Conservation (phyloP, 2,888 invertebrate species). For the Baccha elongata region DNA sequence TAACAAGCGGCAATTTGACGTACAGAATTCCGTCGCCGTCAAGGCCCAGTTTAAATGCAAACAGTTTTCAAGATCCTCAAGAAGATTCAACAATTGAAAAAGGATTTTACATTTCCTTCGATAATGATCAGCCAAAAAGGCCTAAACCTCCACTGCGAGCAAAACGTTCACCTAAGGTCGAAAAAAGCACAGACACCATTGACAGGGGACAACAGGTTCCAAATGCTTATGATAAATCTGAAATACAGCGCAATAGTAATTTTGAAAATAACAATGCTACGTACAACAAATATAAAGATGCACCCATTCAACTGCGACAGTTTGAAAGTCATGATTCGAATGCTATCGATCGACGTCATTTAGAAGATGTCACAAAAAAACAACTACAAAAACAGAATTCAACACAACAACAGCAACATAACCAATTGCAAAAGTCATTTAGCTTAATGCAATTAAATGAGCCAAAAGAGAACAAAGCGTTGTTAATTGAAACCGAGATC, state of each 20-base stretch:
- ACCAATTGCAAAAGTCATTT: conserved; percentile 77
- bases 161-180: conserved; percentile 91
- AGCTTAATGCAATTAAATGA: conserved; percentile 75
- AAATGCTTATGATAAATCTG: conserved; percentile 81
- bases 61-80: conserved; percentile 86
- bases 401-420: conserved; percentile 76
- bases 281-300: conserved; percentile 81
- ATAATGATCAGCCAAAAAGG: conserved; percentile 92
- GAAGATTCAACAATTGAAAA: conserved; percentile 86
- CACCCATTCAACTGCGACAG: conserved; percentile 79
- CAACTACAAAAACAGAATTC: conserved; percentile 73
- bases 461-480: conserved; percentile 83
- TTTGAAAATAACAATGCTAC: conserved; percentile 78
- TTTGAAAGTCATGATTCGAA: conserved; percentile 74
- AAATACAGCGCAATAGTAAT: conserved; percentile 74
- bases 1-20: conserved; percentile 93
- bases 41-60: conserved; percentile 87
- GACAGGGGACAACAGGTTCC: conserved; percentile 82
- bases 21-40: conserved; percentile 95
- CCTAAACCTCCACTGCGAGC: conserved; percentile 93
- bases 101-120: conserved; percentile 97
- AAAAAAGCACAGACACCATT: conserved; percentile 82
- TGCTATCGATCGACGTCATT: conserved; percentile 77
- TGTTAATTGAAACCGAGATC: conserved; percentile 87
- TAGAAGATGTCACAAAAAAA: conserved; percentile 79